Conservation (phyloP, 2,888 invertebrate species). For the Ypsolopha scabrella region DNA sequence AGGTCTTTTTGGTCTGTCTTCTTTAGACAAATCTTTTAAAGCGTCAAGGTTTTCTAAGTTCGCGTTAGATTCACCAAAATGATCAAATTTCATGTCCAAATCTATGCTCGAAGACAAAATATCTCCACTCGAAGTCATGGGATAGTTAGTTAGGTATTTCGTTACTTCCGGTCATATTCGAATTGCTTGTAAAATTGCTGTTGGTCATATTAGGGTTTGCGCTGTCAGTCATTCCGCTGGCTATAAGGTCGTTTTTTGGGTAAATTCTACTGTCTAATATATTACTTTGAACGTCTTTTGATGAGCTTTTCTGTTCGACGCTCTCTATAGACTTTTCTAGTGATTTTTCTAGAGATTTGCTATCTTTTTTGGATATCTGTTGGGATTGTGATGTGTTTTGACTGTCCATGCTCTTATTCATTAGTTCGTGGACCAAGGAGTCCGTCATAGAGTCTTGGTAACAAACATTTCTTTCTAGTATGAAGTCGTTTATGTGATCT, state of each 20-base stretch:
- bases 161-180: conserved; percentile 55
- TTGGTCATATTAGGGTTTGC: conserved; percentile 53
- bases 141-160: conserved; percentile 50
- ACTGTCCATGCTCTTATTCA: conserved; percentile 49
- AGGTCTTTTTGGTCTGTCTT: conserved; percentile 21
- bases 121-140: conserved; percentile 55
- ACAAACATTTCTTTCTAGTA: conserved; percentile 59
- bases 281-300: conserved; percentile 45
- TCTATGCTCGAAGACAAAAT: conserved; percentile 49
- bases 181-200: conserved; percentile 56
- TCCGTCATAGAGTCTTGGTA: conserved; percentile 63
- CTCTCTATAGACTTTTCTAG: conserved; percentile 45
- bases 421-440: conserved; percentile 50
- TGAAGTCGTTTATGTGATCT: conserved; percentile 58
- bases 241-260: conserved; percentile 34
- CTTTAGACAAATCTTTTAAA: conserved; percentile 17
- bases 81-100: conserved; percentile 74
- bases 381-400: conserved; percentile 28
- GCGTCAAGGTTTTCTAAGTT: conserved; percentile 41
- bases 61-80: conserved; percentile 67
- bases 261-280: conserved; percentile 46
- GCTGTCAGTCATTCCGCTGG: conserved; percentile 48
- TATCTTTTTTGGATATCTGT: conserved; percentile 37
- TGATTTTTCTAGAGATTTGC: conserved; percentile 44
- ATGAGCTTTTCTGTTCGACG: conserved; percentile 46